Evolutionary conservation across 1,140 invertebrate species (phyloP).

Genomic region (Campoletis sonorensis): DNA sequence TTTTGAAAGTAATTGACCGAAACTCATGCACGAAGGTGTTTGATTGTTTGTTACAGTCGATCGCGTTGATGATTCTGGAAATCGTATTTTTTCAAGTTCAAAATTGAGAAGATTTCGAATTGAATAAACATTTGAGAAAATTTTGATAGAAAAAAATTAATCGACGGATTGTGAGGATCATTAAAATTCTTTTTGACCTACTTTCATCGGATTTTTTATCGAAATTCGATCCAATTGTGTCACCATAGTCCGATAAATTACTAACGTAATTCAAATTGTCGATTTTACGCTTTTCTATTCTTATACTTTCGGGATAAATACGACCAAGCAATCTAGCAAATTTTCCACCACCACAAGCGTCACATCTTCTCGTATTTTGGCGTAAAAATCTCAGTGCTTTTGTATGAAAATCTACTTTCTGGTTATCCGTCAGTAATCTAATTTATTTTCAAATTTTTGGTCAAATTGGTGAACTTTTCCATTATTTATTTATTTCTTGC

Average conservation of each 20-base stretch:
- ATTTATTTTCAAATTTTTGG: neutral
- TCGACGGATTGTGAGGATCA: too few relatives aligned
- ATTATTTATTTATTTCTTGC: neutral
- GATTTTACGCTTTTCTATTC: conserved; percentile 55
- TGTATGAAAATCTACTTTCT: conserved; percentile 80
- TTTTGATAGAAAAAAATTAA: conserved; percentile 11
- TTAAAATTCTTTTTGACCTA: neutral
- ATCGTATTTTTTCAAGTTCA: too few relatives aligned
- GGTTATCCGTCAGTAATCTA: conserved; percentile 79
- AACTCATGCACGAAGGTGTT: conserved; percentile 27
- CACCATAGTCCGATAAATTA: conserved; percentile 20
- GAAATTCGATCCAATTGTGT: neutral
- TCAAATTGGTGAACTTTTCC: neutral
- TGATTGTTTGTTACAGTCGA: neutral
- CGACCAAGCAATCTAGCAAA: conserved; percentile 76
- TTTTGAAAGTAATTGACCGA: conserved; percentile 38
- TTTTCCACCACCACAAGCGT: conserved; percentile 75
- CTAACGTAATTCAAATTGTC: conserved; percentile 49
- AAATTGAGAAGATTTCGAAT: too few relatives aligned
- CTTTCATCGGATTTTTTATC: neutral
- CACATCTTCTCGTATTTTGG: conserved; percentile 77
- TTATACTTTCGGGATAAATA: conserved; percentile 54
- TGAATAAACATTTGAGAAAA: neutral
- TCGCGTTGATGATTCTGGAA: conserved; percentile 1
- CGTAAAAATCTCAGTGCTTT: conserved; percentile 78